Conservation (phyloP, 2,113 vertebrate species). For the Phyllostomus hastatus region DNA sequence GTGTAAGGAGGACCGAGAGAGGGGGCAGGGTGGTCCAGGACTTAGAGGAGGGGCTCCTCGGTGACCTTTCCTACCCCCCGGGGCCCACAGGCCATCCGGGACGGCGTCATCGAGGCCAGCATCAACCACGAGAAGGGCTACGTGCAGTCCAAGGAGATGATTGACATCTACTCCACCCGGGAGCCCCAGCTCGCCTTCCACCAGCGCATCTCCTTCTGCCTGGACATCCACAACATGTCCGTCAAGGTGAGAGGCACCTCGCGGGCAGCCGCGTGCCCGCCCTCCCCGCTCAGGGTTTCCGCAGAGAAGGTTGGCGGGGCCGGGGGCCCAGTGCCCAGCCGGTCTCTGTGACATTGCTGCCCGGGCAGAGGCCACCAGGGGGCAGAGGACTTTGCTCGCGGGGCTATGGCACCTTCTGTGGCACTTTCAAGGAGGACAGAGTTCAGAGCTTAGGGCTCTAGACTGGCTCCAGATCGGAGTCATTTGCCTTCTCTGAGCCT, state of each 20-base stretch:
- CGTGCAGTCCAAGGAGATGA: constrained; percentile 97
- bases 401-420: neutral
- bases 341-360: neutral
- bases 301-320: neutral
- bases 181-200: constrained; percentile 98
- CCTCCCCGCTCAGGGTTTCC: rapidly evolving
- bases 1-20: neutral
- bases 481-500: neutral
- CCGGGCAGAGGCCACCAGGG: neutral
- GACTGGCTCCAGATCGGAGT: neutral
- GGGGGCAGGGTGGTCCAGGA: neutral
- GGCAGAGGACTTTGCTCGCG: neutral
- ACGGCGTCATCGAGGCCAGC: constrained; percentile 97
- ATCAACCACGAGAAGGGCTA: constrained; percentile 99
- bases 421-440: neutral
- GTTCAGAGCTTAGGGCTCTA: neutral
- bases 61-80: constrained; percentile 3
- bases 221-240: constrained; percentile 99
- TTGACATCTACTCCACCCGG: constrained; percentile 96
- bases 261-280: rapidly evolving
- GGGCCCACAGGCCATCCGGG: constrained; percentile 91
- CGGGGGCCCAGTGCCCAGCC: neutral
- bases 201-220: constrained; percentile 98
- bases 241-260: constrained; percentile 88
- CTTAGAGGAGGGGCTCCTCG: neutral